Evolutionary conservation across 2,888 invertebrate species (phyloP).

Genomic region (Tanytarsus gracilentus): DNA sequence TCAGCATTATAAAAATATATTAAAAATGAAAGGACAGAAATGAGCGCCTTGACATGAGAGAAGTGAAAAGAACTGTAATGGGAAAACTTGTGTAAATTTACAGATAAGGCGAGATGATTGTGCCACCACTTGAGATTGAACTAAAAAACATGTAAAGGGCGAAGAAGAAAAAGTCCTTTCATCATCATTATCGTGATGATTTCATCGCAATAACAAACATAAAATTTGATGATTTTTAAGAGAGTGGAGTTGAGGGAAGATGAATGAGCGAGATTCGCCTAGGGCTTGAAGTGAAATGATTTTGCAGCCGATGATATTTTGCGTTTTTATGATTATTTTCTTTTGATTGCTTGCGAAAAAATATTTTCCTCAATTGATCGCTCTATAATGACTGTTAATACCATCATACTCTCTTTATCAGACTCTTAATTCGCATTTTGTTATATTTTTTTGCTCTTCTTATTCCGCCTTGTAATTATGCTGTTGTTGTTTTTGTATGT

Average conservation of each 20-base stretch:
- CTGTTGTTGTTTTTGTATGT: neutral
- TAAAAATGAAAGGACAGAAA: too few species aligned
- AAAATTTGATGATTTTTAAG: neutral
- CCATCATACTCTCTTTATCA: neutral
- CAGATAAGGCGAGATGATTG: neutral
- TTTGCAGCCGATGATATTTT: neutral
- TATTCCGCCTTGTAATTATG: conserved; percentile 26
- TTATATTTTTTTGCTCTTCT: neutral
- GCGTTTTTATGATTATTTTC: conserved; percentile 4
- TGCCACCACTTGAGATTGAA: neutral
- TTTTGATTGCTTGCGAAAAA: neutral
- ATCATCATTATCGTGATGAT: conserved; percentile 10
- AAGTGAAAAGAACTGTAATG: conserved; percentile 8
- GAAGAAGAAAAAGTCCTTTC: conserved; percentile 1
- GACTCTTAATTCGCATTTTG: neutral
- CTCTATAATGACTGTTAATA: conserved; percentile 22
- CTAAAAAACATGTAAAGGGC: too few species aligned
- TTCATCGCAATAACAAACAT: conserved; percentile 12
- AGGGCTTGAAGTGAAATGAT: too few species aligned
- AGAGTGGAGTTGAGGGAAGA: neutral
- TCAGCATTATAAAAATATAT: too few species aligned
- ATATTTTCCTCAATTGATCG: neutral
- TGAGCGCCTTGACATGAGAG: too few species aligned
- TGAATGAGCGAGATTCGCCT: too few species aligned
- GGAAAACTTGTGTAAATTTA: conserved; percentile 19